A percentile compares a stretch with the other conserved stretches of the same genome.
phyloP scores from a whole-genome alignment of 2,797 vertebrate genomes.

The Dendrocincla tyrannina region DNA sequence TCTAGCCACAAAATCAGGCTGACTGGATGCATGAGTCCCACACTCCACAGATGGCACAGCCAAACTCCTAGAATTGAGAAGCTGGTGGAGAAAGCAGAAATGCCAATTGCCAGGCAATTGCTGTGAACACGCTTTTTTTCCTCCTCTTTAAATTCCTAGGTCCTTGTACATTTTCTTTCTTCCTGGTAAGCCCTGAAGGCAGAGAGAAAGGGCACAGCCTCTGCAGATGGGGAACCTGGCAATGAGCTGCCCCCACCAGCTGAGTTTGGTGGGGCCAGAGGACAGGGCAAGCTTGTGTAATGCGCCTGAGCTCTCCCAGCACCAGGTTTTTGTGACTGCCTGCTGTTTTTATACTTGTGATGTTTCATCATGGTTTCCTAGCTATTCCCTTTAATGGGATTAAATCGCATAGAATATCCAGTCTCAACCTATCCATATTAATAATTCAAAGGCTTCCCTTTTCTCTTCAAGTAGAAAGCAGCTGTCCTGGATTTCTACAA shows the following conservation, averaged over 20 bases:
- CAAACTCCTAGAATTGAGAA: not conserved
- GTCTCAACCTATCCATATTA: not conserved
- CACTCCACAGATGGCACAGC: not conserved
- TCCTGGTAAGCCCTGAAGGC: not conserved
- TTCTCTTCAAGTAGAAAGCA: not conserved
- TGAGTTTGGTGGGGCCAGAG: not conserved
- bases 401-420: not conserved
- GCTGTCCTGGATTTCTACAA: not conserved
- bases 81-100: not conserved
- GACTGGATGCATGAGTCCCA: not conserved
- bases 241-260: not conserved
- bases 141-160: not conserved
- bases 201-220: not conserved
- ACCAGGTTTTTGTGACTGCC: not conserved
- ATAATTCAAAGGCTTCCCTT: not conserved
- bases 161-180: not conserved
- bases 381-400: not conserved
- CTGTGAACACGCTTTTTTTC: not conserved
- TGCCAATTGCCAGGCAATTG: not conserved
- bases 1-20: not conserved
- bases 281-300: not conserved
- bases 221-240: rapidly evolving
- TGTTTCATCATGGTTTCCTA: not conserved
- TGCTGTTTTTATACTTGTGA: not conserved
- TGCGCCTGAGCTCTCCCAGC: rapidly evolving